These are phyloP conservation scores for Coranthus polyacanthus DNA, from an alignment of 2,797 vertebrate species.

Conservation along the genomic window DNA sequence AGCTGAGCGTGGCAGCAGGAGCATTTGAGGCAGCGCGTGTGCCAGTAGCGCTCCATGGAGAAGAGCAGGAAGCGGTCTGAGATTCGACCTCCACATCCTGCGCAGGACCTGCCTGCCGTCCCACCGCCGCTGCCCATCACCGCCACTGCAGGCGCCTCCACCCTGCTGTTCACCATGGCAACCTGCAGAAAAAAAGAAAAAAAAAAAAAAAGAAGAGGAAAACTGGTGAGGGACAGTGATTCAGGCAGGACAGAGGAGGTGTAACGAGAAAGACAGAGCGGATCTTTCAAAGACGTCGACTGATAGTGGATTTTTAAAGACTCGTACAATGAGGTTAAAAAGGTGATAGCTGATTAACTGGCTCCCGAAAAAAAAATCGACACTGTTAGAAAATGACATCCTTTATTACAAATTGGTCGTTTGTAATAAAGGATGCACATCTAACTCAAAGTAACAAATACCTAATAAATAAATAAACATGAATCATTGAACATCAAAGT, in stretches of 20 bases:
- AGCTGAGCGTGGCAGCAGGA: conserved; percentile 89
- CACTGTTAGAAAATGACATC: no score
- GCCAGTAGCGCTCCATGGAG: conserved; percentile 89
- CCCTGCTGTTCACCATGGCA: conserved; percentile 85
- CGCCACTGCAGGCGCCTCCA: conserved; percentile 76
- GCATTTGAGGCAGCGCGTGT: conserved; percentile 87
- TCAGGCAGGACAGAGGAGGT: neutral
- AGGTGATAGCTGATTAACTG: no score
- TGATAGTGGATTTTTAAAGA: no score
- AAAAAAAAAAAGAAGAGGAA: neutral
- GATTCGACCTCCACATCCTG: conserved; percentile 84
- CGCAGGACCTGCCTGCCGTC: conserved; percentile 71
- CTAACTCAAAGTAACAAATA: no score
- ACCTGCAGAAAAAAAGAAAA: conserved; percentile 46
- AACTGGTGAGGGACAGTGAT: neutral
- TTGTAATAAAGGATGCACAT: no score
- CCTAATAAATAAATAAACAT: no score
- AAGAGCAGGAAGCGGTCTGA: conserved; percentile 86
- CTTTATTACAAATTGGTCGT: no score
- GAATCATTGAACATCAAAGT: no score
- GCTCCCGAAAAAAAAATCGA: no score
- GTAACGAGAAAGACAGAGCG: neutral
- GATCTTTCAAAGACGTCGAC: neutral
- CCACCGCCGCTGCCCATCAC: conserved; percentile 69
- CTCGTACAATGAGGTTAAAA: no score